Base-by-base conservation (phyloP, 2,797 vertebrate species). In the Lutjanus campechanus region DNA sequence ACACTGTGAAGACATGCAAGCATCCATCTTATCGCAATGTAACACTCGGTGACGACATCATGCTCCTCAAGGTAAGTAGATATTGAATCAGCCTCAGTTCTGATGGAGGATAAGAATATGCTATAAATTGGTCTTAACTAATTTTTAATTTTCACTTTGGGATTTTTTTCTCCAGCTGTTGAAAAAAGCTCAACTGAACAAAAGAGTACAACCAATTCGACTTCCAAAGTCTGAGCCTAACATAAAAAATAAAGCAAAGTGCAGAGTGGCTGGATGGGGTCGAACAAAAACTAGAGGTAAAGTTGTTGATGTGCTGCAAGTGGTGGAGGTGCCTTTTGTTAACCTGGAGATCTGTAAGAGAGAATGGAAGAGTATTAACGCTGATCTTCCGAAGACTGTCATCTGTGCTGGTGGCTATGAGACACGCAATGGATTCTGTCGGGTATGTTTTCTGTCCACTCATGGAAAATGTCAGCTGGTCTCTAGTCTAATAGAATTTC, bases 11-110 rank as follows among this genome's bases (percentile, higher is more conserved):
- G 40, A 79, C 0, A 65, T 92, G 79, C 85, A 85, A 73, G 11
- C 53, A 69, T 43, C 29, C 19, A 12, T 0, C 0, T 15, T 92
- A 20, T n/a, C 1, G 0, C 1, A 1, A 7, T 0, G 0, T 0
- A 0, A 0, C 0, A 1, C 0, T 0, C 17, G 85, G 80, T 3
- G 25, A 67, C 10, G 93, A 94, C 86, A 93, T 95, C 69, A 90
- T 94, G 92, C 88, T 94, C 59, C 87, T 95, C 46, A 88, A 83
- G 81, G 93, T 94, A 90, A 85, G 85, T 73, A 5, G 0, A 71
- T n/a, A 12, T 13, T 72, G 19, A 40, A 66, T 36, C 44, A 41
- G n/a, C 1, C n/a, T 4, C 59, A 29, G 2, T 5, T 4, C 7
- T 69, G 16, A 60, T 17, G 25, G 1, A 46, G 16, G 15, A 47